Percentiles rank a stretch among this genome's conserved stretches.
These are phyloP conservation scores for Zophobas morio DNA, from an alignment of 1,140 invertebrate species.

Conservation along the genomic window DNA sequence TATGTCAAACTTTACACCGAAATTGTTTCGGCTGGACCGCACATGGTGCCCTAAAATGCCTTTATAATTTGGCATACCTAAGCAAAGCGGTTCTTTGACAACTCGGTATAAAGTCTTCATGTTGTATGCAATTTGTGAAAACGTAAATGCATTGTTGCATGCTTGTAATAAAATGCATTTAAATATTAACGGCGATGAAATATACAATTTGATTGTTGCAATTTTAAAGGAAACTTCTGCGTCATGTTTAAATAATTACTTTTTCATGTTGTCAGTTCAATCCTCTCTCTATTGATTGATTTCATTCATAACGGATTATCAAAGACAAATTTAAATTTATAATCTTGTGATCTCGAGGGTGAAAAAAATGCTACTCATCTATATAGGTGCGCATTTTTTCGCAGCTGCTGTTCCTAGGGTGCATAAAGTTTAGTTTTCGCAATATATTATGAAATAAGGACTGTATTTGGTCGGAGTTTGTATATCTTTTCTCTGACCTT, in stretches of 20 bases:
- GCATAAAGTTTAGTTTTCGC: neutral
- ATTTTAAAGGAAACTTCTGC: neutral
- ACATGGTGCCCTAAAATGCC: conserved; percentile 14
- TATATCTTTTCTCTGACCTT: too few relatives aligned
- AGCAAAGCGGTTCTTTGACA: too few relatives aligned
- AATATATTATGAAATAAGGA: too few relatives aligned
- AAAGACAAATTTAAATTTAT: conserved; percentile 45
- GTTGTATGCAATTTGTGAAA: too few relatives aligned
- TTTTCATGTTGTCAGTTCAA: conserved; percentile 42
- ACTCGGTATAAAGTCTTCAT: too few relatives aligned
- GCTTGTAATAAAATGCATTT: too few relatives aligned
- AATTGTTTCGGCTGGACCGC: conserved; percentile 12
- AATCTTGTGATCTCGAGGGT: conserved; percentile 32
- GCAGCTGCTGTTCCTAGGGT: conserved; percentile 26
- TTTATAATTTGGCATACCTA: conserved; percentile 9
- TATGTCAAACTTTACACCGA: neutral
- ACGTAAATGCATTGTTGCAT: too few relatives aligned
- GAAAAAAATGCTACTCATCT: conserved; percentile 45
- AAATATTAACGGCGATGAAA: too few relatives aligned
- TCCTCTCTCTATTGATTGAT: conserved; percentile 43
- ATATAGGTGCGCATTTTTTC: conserved; percentile 44
- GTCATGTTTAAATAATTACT: conserved; percentile 31
- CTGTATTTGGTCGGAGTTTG: too few relatives aligned
- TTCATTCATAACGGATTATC: conserved; percentile 44
- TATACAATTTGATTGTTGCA: too few relatives aligned